These are phyloP conservation scores for Rhineura floridana DNA, from an alignment of 2,113 vertebrate genomes.

Conservation along the genomic window DNA sequence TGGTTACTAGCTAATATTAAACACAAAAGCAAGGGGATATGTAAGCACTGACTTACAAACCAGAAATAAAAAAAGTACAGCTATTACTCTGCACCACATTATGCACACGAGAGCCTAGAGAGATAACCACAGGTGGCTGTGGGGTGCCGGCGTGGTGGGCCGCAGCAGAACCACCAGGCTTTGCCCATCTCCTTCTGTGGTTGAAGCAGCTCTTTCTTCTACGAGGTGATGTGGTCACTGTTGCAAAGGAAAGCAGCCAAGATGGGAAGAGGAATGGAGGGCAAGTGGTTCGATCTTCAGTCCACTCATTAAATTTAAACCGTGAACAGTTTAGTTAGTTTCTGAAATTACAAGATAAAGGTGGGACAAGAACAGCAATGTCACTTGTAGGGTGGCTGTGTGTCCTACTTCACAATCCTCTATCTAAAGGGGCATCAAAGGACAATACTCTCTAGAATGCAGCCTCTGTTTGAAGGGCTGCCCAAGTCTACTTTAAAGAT, in stretches of 20 bases:
- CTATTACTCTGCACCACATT: background rate
- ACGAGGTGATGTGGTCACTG: background rate
- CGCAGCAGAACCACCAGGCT: background rate
- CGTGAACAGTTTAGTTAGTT: background rate
- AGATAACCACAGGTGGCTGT: background rate
- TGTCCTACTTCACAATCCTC: too few species aligned
- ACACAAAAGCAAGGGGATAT: background rate
- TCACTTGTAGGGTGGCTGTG: too few species aligned
- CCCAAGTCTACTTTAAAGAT: too few species aligned
- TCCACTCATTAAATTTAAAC: background rate
- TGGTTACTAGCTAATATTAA: background rate
- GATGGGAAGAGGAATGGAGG: background rate
- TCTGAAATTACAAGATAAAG: background rate
- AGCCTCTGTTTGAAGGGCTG: too few species aligned
- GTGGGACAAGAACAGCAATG: too few species aligned
- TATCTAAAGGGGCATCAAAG: too few species aligned
- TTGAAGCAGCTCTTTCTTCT: background rate
- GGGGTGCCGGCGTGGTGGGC: background rate
- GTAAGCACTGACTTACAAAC: background rate
- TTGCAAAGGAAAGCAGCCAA: background rate
- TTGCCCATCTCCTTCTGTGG: background rate
- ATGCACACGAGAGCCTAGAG: background rate
- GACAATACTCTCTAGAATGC: too few species aligned
- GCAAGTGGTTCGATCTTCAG: background rate
- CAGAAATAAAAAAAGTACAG: background rate